phyloP scores from a whole-genome alignment of 2,113 vertebrate species.

The Cavia aperea region DNA sequence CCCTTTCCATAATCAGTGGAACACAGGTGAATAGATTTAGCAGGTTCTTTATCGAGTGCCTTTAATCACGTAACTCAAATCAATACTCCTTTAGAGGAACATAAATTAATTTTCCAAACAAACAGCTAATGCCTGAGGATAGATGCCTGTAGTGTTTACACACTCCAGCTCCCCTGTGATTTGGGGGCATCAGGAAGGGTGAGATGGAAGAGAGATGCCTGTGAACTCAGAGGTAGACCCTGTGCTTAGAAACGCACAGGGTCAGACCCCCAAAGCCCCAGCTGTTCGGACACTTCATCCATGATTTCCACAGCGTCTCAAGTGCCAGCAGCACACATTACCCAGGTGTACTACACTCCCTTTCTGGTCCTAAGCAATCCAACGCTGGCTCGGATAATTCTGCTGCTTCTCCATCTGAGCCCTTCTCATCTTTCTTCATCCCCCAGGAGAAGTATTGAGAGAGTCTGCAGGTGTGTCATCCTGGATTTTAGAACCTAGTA shows the following conservation, averaged over 20 bases:
- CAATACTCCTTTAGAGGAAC: conserved; percentile 64
- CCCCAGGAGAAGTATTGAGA: not conserved
- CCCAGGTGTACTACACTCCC: not conserved
- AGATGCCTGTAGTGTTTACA: conserved; percentile 47
- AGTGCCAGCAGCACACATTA: fast-evolving
- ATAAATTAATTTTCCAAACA: conserved; percentile 71
- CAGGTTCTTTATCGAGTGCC: conserved; percentile 60
- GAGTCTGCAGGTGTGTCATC: no score
- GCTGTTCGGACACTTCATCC: not conserved
- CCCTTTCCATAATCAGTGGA: conserved; percentile 63
- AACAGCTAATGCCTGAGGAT: conserved; percentile 53
- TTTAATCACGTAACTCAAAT: conserved; percentile 72
- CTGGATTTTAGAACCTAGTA: not conserved
- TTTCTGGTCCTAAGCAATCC: not conserved
- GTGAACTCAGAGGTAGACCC: conserved; percentile 29
- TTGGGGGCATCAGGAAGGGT: not conserved
- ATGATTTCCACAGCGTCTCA: not conserved
- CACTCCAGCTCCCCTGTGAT: conserved; percentile 43
- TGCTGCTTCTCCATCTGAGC: not conserved
- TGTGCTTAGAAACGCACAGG: not conserved
- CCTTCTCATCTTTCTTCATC: not conserved
- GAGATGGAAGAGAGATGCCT: conserved; percentile 18
- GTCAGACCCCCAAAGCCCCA: not conserved
- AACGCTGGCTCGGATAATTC: not conserved
- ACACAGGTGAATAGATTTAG: conserved; percentile 64